Percentiles rank a stretch among this genome's conserved stretches.
Conservation (phyloP, 2,888 invertebrate species). For the Periphyllus acericola region DNA sequence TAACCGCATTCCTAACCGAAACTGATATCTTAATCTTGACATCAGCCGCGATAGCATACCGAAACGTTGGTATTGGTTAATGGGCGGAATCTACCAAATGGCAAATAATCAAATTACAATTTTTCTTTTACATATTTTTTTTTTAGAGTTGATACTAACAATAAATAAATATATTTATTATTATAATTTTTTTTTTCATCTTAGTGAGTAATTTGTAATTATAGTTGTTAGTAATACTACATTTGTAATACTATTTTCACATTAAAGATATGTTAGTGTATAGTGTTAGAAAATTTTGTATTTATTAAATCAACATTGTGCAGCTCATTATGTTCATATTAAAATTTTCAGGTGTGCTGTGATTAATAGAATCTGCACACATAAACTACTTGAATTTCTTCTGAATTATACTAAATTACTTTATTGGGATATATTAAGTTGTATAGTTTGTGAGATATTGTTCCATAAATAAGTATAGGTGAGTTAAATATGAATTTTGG, state of each 20-base stretch:
- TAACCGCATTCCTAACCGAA: background rate
- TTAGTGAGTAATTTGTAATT: slow-evolving; percentile 51
- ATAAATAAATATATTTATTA: slow-evolving; percentile 24
- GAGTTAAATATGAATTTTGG: background rate
- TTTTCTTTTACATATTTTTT: slow-evolving; percentile 23
- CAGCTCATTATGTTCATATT: slow-evolving; percentile 28
- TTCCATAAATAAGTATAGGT: slow-evolving; percentile 36
- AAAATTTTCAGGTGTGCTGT: slow-evolving; percentile 35
- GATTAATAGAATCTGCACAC: background rate
- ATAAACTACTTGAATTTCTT: background rate
- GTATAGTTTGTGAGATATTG: background rate
- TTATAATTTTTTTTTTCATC: slow-evolving; percentile 28
- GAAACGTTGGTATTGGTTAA: slow-evolving; percentile 42
- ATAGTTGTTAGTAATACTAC: background rate
- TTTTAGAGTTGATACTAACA: slow-evolving; percentile 33
- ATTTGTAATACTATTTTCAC: slow-evolving; percentile 4
- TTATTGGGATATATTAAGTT: background rate
- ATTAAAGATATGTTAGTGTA: slow-evolving; percentile 16
- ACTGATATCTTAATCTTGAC: background rate
- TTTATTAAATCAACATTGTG: slow-evolving; percentile 34
- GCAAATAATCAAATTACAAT: slow-evolving; percentile 57
- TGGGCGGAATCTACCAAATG: slow-evolving; percentile 58
- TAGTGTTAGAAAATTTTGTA: slow-evolving; percentile 22
- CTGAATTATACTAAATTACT: background rate
- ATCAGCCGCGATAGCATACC: background rate